phyloP scores from a whole-genome alignment of 2,113 vertebrate genomes.

The Phylloscopus trochilus region DNA sequence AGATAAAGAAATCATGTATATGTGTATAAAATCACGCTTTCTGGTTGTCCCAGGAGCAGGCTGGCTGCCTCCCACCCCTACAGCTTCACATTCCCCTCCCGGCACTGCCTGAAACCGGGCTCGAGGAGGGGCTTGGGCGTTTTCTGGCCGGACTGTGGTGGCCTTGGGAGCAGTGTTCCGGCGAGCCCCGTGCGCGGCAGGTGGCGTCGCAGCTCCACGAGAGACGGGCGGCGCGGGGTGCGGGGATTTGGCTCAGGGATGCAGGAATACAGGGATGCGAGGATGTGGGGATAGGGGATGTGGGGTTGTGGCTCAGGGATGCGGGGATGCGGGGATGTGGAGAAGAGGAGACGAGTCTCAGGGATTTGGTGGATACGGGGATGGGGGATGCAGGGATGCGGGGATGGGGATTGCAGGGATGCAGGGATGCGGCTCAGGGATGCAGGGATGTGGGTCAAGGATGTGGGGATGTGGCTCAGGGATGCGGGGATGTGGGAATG shows the following conservation, averaged over 20 bases:
- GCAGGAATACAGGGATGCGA: too few species aligned
- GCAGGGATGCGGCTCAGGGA: accelerated
- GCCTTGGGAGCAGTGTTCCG: background rate
- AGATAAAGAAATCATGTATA: background rate
- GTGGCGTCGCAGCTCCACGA: slow-evolving; percentile 70
- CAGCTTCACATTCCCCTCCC: background rate
- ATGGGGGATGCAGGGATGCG: too few species aligned
- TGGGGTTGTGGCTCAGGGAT: accelerated
- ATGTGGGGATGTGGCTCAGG: accelerated
- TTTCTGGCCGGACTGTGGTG: background rate
- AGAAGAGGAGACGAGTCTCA: too few species aligned
- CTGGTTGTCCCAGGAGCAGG: background rate
- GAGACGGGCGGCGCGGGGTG: background rate
- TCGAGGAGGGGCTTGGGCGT: background rate
- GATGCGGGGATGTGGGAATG: background rate
- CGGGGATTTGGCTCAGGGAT: too few species aligned
- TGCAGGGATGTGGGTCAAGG: accelerated
- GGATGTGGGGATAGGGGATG: background rate
- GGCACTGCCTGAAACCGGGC: background rate
- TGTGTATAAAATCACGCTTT: too few species aligned
- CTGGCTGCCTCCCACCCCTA: background rate
- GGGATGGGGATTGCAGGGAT: too few species aligned
- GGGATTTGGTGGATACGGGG: background rate
- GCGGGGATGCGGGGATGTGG: accelerated
- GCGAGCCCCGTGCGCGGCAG: slow-evolving; percentile 51